phyloP scores from a whole-genome alignment of 2,113 vertebrate species.

The Phaethornis superciliosus region DNA sequence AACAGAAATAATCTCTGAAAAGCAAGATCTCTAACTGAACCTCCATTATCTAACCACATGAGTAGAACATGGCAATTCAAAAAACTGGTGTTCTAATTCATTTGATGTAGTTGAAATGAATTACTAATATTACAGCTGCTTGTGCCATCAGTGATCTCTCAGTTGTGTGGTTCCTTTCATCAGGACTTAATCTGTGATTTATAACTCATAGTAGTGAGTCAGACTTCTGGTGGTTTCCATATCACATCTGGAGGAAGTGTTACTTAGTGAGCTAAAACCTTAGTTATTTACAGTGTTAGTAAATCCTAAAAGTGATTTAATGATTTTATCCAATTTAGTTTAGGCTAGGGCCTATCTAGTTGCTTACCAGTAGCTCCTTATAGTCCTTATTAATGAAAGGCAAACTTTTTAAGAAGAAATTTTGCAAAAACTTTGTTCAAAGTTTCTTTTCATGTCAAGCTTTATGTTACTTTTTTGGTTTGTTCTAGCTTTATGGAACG shows the following conservation, averaged over 20 bases:
- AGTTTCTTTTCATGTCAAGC: neutral
- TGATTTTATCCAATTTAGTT: neutral
- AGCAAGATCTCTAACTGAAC: neutral
- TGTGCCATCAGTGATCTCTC: neutral
- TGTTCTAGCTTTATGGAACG: neutral
- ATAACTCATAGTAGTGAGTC: neutral
- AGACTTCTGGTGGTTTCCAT: neutral
- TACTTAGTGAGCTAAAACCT: conserved; percentile 16
- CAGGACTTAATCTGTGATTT: conserved; percentile 11
- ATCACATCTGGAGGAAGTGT: neutral
- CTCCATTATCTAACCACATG: neutral
- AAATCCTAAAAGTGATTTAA: neutral
- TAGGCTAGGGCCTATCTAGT: neutral
- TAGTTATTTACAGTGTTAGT: neutral
- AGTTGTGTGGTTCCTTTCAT: conserved; percentile 20
- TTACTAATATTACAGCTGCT: neutral
- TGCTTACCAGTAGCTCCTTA: neutral
- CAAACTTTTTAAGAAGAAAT: neutral
- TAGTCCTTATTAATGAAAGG: neutral
- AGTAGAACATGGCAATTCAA: neutral
- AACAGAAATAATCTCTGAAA: neutral
- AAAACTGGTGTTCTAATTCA: neutral
- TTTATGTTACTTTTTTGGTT: neutral
- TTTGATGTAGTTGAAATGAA: neutral
- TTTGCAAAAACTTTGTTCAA: neutral